Percentiles rank a stretch among this genome's conserved stretches.
These are phyloP conservation scores for Rambutsinella grinnellia DNA, from an alignment of 2,888 invertebrate genomes.

Conservation along the genomic window DNA sequence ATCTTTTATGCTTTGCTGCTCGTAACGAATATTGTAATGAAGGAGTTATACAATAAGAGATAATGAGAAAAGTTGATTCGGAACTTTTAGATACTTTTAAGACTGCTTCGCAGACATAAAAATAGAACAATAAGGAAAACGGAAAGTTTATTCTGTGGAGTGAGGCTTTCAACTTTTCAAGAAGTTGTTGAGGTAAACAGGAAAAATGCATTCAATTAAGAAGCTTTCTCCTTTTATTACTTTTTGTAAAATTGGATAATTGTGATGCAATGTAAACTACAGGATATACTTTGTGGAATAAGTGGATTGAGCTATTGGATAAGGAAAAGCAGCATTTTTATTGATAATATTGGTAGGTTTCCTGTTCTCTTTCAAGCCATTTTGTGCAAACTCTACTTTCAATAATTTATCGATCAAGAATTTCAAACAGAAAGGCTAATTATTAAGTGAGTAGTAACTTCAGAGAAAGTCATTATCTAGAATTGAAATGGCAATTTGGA, in stretches of 20 bases:
- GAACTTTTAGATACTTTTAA: not conserved
- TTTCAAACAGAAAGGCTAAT: too few relatives aligned
- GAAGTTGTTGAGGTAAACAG: not conserved
- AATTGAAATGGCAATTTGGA: too few relatives aligned
- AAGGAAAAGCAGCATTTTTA: too few relatives aligned
- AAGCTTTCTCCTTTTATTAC: not conserved
- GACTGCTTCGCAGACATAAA: not conserved
- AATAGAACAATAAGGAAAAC: not conserved
- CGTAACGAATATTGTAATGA: not conserved
- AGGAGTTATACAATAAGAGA: not conserved
- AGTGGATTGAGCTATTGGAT: too few relatives aligned
- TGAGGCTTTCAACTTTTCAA: not conserved
- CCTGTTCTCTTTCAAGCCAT: too few relatives aligned
- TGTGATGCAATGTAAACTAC: not conserved
- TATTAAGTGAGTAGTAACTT: too few relatives aligned
- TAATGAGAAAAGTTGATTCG: conserved; percentile 31
- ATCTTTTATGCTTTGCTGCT: not conserved
- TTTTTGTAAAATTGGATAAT: not conserved
- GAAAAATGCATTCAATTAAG: not conserved
- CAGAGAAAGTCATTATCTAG: too few relatives aligned
- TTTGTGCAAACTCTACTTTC: too few relatives aligned
- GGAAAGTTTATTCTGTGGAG: not conserved
- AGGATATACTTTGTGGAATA: too few relatives aligned
- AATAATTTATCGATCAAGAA: too few relatives aligned
- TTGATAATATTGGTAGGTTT: too few relatives aligned